Percentiles rank a stretch among this genome's conserved stretches.
Evolutionary conservation across 1,140 invertebrate genomes (phyloP).

Genomic region (Patella vulgata): DNA sequence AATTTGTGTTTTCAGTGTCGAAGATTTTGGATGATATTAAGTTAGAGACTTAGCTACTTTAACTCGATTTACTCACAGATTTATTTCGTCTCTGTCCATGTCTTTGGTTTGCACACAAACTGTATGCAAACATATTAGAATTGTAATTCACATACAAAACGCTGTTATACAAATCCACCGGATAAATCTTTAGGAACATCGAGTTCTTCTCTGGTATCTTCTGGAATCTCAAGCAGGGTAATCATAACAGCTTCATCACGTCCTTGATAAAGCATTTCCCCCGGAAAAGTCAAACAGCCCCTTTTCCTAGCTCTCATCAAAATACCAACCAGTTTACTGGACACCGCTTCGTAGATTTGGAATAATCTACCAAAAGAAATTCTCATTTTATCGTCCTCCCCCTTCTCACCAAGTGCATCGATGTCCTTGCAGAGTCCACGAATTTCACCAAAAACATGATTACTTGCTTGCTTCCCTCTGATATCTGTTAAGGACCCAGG

Average conservation of each 20-base stretch:
- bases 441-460: constrained; percentile 88
- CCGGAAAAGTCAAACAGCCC: constrained; percentile 89
- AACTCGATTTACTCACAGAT: too few species aligned
- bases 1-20: too few species aligned
- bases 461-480: constrained; percentile 87
- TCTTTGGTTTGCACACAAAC: too few species aligned
- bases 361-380: constrained; percentile 93
- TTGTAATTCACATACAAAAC: too few species aligned
- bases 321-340: constrained; percentile 92
- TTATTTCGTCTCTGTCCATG: too few species aligned
- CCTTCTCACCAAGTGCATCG: too few species aligned
- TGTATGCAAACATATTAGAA: too few species aligned
- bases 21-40: too few species aligned
- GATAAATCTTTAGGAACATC: too few species aligned
- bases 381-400: constrained; percentile 71
- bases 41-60: too few species aligned
- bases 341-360: constrained; percentile 92
- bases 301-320: constrained; percentile 91
- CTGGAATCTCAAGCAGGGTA: constrained; percentile 76
- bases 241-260: constrained; percentile 92
- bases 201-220: too few species aligned
- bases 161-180: too few species aligned
- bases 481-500: constrained; percentile 91
- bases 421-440: constrained; percentile 92
- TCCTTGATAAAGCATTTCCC: constrained; percentile 94